Evolutionary conservation across 1,140 invertebrate species (phyloP).

Genomic region (Tachypleus tridentatus): DNA sequence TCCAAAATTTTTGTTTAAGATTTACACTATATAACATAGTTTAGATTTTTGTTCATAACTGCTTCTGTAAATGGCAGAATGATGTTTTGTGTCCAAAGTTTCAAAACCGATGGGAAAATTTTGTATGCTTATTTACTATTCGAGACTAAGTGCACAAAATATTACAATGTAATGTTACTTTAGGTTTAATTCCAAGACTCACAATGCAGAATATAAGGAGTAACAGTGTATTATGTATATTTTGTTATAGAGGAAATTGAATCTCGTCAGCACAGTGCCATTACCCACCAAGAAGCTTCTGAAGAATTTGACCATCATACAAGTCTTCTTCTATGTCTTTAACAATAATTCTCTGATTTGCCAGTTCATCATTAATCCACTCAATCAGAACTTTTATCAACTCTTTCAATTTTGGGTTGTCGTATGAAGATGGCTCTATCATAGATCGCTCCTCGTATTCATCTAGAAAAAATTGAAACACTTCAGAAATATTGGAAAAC

Average conservation of each 20-base stretch:
- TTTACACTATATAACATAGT: no score
- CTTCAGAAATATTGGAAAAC: background rate
- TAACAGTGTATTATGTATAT: no score
- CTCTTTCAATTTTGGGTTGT: conserved; percentile 75
- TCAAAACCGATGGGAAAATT: no score
- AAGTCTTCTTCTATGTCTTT: conserved; percentile 94
- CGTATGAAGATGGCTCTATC: conserved; percentile 74
- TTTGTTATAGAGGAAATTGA: background rate
- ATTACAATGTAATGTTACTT: no score
- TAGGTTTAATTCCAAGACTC: no score
- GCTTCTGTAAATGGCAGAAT: no score
- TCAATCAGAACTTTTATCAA: conserved; percentile 81
- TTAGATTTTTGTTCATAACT: no score
- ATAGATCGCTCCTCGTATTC: conserved; percentile 95
- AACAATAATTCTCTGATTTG: conserved; percentile 91
- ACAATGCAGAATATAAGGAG: no score
- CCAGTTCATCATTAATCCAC: conserved; percentile 98
- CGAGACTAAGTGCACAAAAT: no score
- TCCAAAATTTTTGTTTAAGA: no score
- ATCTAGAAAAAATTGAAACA: conserved; percentile 40
- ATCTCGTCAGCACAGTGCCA: background rate
- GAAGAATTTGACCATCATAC: conserved; percentile 96
- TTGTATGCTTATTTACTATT: no score
- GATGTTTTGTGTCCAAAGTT: no score
- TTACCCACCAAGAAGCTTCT: conserved; percentile 73